These are phyloP conservation scores for Lathronympha strigana DNA, from an alignment of 2,888 invertebrate genomes.

Conservation along the genomic window DNA sequence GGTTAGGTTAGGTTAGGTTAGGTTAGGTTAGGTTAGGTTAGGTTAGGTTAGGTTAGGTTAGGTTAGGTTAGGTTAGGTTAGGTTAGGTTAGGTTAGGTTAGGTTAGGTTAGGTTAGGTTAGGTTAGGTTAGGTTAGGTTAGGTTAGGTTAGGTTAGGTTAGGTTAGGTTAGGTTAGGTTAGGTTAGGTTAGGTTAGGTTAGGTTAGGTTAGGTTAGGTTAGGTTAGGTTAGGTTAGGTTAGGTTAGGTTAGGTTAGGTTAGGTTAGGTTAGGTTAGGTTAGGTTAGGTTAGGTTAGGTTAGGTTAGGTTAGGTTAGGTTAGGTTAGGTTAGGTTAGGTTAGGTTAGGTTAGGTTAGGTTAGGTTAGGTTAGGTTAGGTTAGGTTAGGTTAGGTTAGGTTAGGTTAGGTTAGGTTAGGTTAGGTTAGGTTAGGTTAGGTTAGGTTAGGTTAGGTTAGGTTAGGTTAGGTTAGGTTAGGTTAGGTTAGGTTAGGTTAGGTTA, in stretches of 20 bases:
- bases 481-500: not conserved
- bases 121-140: not conserved
- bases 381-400: not conserved
- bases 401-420: not conserved
- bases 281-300: not conserved
- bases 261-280: not conserved
- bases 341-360: not conserved
- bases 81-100: not conserved
- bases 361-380: not conserved
- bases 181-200: not conserved
- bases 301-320: not conserved
- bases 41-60: not conserved
- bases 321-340: not conserved
- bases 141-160: not conserved
- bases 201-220: not conserved
- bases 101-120: not conserved
- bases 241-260: not conserved
- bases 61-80: not conserved
- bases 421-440: not conserved
- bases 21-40: not conserved
- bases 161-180: not conserved
- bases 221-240: not conserved
- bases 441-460: not conserved
- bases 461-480: not conserved
- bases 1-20: not conserved